Percentiles rank a stretch among this genome's conserved stretches.
phyloP scores from a whole-genome alignment of 2,113 vertebrate species.

The Saguinus imperator region DNA sequence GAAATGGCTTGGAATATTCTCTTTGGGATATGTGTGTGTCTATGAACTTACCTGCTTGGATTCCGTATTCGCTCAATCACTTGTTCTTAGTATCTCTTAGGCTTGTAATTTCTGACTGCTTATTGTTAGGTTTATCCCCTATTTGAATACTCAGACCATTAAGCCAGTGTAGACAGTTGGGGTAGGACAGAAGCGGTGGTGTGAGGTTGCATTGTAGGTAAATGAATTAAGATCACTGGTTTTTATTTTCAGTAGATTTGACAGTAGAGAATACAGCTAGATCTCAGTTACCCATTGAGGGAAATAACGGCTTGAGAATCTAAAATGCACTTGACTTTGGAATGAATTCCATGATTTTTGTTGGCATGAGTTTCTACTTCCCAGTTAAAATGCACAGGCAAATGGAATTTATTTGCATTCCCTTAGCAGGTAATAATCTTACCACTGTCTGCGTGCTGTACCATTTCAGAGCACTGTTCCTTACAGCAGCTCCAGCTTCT shows the following conservation, averaged over 20 bases:
- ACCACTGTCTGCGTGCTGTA: background rate
- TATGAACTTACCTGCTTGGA: background rate
- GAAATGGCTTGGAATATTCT: background rate
- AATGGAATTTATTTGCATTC: conserved; percentile 30
- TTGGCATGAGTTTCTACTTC: background rate
- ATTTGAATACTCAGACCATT: background rate
- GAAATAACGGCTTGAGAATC: background rate
- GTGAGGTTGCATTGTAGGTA: background rate
- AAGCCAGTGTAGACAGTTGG: background rate
- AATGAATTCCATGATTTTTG: conserved; percentile 16
- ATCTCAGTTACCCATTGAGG: background rate
- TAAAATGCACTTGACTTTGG: background rate
- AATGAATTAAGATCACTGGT: background rate
- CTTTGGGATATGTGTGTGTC: background rate
- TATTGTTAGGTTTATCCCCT: background rate
- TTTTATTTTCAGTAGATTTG: background rate
- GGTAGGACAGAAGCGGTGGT: background rate
- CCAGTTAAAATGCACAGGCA: background rate
- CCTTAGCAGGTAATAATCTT: conserved; percentile 4
- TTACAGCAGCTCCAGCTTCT: background rate
- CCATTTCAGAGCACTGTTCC: conserved; percentile 5
- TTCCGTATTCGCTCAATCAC: background rate
- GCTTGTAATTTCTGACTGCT: background rate
- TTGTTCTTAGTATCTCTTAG: background rate
- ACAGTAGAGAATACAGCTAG: background rate